These are phyloP conservation scores for Drosophila kurseongensis DNA, from an alignment of 1,140 invertebrate species.

Conservation along the genomic window DNA sequence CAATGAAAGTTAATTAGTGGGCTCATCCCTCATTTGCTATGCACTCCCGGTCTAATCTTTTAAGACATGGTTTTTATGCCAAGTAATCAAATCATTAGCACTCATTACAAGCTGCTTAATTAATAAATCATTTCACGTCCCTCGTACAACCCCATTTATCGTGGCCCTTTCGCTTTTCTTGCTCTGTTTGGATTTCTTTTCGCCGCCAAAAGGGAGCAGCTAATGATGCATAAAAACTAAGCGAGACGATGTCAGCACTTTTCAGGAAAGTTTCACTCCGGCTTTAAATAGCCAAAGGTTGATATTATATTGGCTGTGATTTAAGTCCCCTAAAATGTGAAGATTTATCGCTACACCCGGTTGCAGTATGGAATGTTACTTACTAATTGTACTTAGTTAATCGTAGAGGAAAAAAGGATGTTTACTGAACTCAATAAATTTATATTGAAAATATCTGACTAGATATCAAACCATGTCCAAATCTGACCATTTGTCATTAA, in stretches of 20 bases:
- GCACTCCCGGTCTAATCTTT: constrained; percentile 15
- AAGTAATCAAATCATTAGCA: constrained; percentile 76
- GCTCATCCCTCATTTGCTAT: constrained; percentile 45
- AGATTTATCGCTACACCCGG: no score
- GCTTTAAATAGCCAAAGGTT: neutral
- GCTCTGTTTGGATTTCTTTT: constrained; percentile 21
- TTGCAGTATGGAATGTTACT: neutral
- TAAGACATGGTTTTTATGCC: constrained; percentile 48
- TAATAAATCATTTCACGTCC: constrained; percentile 66
- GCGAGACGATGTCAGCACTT: constrained; percentile 28
- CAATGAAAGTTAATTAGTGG: constrained; percentile 49
- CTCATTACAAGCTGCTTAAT: constrained; percentile 74
- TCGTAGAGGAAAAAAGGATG: no score
- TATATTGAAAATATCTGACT: no score
- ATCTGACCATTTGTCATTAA: no score
- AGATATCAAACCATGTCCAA: no score
- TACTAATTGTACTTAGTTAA: no score
- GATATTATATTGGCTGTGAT: neutral
- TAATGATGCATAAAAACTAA: constrained; percentile 62
- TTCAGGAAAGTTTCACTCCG: constrained; percentile 4
- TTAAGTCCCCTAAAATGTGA: neutral
- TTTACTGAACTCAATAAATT: no score
- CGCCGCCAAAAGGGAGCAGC: constrained; percentile 28
- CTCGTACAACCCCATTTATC: constrained; percentile 13
- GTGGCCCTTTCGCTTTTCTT: constrained; percentile 1